phyloP scores from a whole-genome alignment of 2,113 vertebrate genomes.

The Spea bombifrons region DNA sequence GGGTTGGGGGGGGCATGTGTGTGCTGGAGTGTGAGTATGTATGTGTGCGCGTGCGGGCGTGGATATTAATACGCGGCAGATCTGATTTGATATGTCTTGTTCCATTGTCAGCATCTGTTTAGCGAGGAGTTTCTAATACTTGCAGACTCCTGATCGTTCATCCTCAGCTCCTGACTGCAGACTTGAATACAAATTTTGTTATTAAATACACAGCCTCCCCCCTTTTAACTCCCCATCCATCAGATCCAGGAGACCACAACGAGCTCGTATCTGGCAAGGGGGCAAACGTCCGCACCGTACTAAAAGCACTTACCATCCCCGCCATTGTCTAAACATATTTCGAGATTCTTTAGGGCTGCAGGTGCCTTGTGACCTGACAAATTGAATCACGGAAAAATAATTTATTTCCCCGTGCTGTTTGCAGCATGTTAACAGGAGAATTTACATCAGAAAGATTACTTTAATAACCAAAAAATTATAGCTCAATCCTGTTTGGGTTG shows the following conservation, averaged over 20 bases:
- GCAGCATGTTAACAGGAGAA: slow-evolving; percentile 69
- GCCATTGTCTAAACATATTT: slow-evolving; percentile 73
- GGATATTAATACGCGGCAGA: slow-evolving; percentile 84
- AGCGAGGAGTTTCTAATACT: slow-evolving; percentile 78
- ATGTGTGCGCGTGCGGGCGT: slow-evolving; percentile 58
- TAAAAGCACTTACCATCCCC: slow-evolving; percentile 48
- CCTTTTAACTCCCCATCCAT: slow-evolving; percentile 59
- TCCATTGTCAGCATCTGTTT: slow-evolving; percentile 83
- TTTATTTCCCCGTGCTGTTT: slow-evolving; percentile 81
- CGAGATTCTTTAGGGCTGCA: slow-evolving; percentile 75
- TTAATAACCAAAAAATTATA: slow-evolving; percentile 83
- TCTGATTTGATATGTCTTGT: slow-evolving; percentile 85
- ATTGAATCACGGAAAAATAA: slow-evolving; percentile 86
- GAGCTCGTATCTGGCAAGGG: slow-evolving; percentile 53
- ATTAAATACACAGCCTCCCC: slow-evolving; percentile 73
- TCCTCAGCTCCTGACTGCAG: slow-evolving; percentile 74
- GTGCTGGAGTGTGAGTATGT: slow-evolving; percentile 50
- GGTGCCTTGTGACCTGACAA: slow-evolving; percentile 81
- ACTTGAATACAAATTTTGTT: slow-evolving; percentile 80
- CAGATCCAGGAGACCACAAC: slow-evolving; percentile 55
- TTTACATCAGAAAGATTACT: slow-evolving; percentile 81
- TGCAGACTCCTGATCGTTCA: slow-evolving; percentile 84
- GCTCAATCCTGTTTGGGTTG: slow-evolving; percentile 66
- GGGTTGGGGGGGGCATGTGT: slow-evolving; percentile 54
- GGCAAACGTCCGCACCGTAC: slow-evolving; percentile 30